These are phyloP conservation scores for Drosophila barbarae DNA, from an alignment of 2,888 invertebrate genomes.

Conservation along the genomic window DNA sequence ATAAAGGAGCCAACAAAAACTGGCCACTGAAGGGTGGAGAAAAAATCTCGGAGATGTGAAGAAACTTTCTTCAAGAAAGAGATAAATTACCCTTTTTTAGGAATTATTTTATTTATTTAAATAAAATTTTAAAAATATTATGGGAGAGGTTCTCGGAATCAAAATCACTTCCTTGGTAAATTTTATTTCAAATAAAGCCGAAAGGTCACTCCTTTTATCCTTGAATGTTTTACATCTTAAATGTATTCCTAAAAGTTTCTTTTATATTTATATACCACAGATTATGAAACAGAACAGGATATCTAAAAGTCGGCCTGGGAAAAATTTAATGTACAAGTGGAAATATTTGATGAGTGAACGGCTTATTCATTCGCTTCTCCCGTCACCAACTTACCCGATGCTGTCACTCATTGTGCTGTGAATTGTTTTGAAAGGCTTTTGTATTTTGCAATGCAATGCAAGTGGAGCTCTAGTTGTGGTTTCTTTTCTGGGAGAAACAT, in stretches of 20 bases:
- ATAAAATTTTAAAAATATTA: background rate
- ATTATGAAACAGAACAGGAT: background rate
- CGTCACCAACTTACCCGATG: background rate
- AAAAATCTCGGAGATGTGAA: conserved; percentile 13
- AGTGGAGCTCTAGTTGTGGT: conserved; percentile 31
- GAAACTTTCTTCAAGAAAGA: too few species aligned
- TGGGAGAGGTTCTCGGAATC: too few species aligned
- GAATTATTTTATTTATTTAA: background rate
- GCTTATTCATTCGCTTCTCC: conserved; percentile 18
- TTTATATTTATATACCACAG: background rate
- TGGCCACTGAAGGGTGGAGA: conserved; percentile 13
- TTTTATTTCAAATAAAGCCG: background rate
- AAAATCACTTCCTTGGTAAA: background rate
- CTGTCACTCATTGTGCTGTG: conserved; percentile 31
- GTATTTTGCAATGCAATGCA: conserved; percentile 25
- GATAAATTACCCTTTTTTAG: conserved; percentile 9
- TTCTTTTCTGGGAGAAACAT: conserved; percentile 1
- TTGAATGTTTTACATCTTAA: background rate
- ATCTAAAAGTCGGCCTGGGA: background rate
- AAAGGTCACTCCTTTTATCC: background rate
- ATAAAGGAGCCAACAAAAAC: conserved; percentile 42
- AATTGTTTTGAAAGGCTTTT: conserved; percentile 36
- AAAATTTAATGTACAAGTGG: background rate
- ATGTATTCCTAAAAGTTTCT: background rate
- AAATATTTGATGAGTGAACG: conserved; percentile 19